Percentiles rank a stretch among this genome's conserved stretches.
These are phyloP conservation scores for Ostrea denselamellosa DNA, from an alignment of 1,140 invertebrate species.

Conservation along the genomic window DNA sequence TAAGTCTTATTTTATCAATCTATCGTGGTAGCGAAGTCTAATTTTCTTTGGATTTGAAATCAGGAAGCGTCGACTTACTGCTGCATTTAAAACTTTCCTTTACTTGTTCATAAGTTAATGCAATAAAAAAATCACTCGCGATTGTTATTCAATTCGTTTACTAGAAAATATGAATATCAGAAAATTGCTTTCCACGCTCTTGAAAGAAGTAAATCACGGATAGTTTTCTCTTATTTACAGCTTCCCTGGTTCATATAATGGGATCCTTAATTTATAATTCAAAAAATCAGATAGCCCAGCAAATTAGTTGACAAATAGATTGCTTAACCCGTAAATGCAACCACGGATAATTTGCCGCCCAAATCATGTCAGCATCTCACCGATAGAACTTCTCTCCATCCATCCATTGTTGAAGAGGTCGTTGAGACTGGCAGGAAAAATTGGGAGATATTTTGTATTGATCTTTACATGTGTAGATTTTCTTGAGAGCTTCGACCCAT, in stretches of 20 bases:
- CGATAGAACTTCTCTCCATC: conserved; percentile 27
- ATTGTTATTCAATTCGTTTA: neutral
- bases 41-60: conserved; percentile 15
- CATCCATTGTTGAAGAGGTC: neutral
- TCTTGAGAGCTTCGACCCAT: conserved; percentile 20
- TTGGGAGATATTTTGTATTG: conserved; percentile 35
- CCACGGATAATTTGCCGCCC: neutral
- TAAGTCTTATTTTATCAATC: neutral
- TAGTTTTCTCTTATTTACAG: conserved; percentile 31
- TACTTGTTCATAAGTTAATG: neutral
- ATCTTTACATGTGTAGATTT: conserved; percentile 4
- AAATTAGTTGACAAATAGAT: conserved; percentile 31
- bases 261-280: conserved; percentile 14
- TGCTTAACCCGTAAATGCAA: conserved; percentile 6
- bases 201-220: conserved; percentile 11
- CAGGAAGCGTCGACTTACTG: too few species aligned
- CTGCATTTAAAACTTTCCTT: too few species aligned
- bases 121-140: neutral
- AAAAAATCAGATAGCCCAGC: conserved; percentile 26
- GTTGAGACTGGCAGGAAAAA: conserved; percentile 6
- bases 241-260: neutral
- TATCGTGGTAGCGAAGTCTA: too few species aligned
- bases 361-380: neutral
- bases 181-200: neutral
- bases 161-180: conserved; percentile 15